Conservation (phyloP, 2,888 invertebrate genomes). For the Callyntrura sp. region DNA sequence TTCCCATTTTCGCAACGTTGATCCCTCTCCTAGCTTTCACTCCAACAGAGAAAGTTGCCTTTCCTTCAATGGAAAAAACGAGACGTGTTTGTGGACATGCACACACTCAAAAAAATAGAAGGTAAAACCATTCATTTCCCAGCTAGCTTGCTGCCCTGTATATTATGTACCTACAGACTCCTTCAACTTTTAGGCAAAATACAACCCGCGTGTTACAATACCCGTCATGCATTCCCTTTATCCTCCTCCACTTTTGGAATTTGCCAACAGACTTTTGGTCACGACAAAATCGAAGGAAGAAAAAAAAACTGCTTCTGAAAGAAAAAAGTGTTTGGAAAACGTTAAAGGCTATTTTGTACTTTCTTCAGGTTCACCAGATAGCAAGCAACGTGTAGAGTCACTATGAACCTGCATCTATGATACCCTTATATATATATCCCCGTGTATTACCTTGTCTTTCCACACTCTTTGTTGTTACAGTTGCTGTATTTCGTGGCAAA, state of each 20-base stretch:
- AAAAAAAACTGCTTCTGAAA: conserved; percentile 25
- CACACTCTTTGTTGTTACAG: conserved; percentile 38
- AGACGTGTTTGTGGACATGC: conserved; percentile 32
- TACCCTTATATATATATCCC: background rate
- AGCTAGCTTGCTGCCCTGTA: background rate
- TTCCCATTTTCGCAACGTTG: conserved; percentile 35
- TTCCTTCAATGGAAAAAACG: conserved; percentile 32
- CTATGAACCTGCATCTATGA: background rate
- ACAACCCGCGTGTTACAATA: background rate
- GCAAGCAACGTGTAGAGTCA: conserved; percentile 15
- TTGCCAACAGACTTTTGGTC: conserved; percentile 45
- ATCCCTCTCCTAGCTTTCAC: background rate
- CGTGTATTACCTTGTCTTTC: background rate
- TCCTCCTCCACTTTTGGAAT: conserved; percentile 24
- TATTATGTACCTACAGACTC: background rate
- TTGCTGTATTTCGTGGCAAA: background rate
- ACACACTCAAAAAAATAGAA: conserved; percentile 28
- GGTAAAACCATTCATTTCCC: conserved; percentile 1
- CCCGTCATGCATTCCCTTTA: background rate
- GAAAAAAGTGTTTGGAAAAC: conserved; percentile 35
- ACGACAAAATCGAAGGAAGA: conserved; percentile 30
- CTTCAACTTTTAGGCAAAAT: background rate
- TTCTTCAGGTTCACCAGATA: conserved; percentile 67
- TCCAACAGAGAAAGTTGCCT: background rate
- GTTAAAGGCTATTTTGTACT: conserved; percentile 57